These are phyloP conservation scores for Archips crataeganus DNA, from an alignment of 2,888 invertebrate species.

Conservation along the genomic window DNA sequence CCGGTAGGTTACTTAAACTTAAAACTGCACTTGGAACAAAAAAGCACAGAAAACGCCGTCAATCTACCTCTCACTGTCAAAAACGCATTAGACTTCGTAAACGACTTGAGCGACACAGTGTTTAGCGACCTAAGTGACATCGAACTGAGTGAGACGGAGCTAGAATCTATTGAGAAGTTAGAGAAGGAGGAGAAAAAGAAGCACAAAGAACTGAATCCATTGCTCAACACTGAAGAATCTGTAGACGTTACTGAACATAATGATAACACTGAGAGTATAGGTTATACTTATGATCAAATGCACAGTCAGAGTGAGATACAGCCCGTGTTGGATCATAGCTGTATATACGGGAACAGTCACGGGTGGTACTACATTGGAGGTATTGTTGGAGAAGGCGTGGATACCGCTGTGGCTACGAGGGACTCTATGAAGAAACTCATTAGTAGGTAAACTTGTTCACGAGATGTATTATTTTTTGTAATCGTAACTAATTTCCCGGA, in stretches of 20 bases:
- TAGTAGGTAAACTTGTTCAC: constrained; percentile 89
- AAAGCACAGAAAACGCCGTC: constrained; percentile 75
- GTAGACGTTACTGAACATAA: constrained; percentile 61
- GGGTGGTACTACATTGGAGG: constrained; percentile 96
- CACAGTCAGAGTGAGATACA: constrained; percentile 84
- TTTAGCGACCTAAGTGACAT: constrained; percentile 88
- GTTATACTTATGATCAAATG: constrained; percentile 76
- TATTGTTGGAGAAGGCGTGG: constrained; percentile 89
- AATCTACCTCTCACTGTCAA: constrained; percentile 81
- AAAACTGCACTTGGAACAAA: constrained; percentile 91
- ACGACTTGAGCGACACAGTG: constrained; percentile 87
- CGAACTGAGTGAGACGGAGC: constrained; percentile 87
- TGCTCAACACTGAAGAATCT: constrained; percentile 63
- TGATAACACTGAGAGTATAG: constrained; percentile 65
- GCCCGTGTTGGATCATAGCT: constrained; percentile 86
- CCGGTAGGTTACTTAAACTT: constrained; percentile 98
- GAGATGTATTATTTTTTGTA: constrained; percentile 56
- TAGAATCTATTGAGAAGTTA: constrained; percentile 86
- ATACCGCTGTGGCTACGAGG: constrained; percentile 88
- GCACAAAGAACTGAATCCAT: constrained; percentile 74
- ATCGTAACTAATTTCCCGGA: constrained; percentile 36
- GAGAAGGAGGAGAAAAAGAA: constrained; percentile 79
- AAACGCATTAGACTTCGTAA: constrained; percentile 86
- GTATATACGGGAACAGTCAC: constrained; percentile 88
- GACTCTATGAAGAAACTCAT: constrained; percentile 91